Base-by-base conservation (phyloP, 2,113 vertebrate species). In the Catharus minimus region DNA sequence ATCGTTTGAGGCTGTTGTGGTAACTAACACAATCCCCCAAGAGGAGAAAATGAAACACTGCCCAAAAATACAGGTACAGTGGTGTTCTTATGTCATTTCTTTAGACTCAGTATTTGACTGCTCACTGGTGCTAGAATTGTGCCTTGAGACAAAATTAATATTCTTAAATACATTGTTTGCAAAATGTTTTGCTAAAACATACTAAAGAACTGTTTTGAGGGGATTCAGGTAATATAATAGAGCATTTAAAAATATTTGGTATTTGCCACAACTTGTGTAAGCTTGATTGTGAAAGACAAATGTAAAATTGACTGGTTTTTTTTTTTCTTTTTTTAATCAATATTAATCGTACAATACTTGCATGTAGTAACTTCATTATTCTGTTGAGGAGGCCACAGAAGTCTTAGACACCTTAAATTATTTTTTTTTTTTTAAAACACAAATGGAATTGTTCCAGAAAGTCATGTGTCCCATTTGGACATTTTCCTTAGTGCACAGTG, bases 21-120 rank as follows among this genome's bases (percentile, higher is more conserved):
- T 99, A 86, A 99, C 99, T 75, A 99, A 99, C 96, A 99, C 99
- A 86, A 99, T 99, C 91, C 99, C 99, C 1, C 99, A 99, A 85
- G 99, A 99, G 57, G 99, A 99, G 93, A 99, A 99, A 95, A 99
- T 99, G 98, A 99, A 98, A 74, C 98, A 98, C 19, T 99, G 99
- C 94, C 97, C 98, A 9, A 99, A 99, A 97, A 99, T 99, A 95
- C 98, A 99, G 99, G 99, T 99, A 97, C 8, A 20, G 14, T 69
- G 15, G 4, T 47, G 10, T 1, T 8, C 77, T 46, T 68, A 12
- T 67, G 19, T 27, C 4, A 52, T 58, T 62, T 82, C 23, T 56
- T 86, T 77, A 46, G 80, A 60, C 14, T 84, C 24, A 71, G 17
- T 26, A 10, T 75, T 53, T 78, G 43, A 32, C 49, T 60, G 16